Base-by-base conservation (phyloP, 1,140 invertebrate species). In the Tenebrio molitor region DNA sequence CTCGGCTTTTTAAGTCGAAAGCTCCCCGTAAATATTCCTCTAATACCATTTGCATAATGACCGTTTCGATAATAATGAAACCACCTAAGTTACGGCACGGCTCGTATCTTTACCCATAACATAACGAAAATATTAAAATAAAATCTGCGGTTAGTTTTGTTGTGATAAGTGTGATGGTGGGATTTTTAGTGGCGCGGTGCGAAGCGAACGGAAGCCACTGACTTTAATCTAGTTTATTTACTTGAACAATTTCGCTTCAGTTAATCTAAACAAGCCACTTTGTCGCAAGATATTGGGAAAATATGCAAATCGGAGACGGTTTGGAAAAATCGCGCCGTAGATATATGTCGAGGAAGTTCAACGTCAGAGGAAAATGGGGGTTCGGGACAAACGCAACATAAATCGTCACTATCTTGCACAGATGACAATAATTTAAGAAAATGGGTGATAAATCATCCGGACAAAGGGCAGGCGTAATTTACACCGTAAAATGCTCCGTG, bases 391-490 rank as follows among this genome's bases (percentile, higher is more conserved):
- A 44, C 5, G 17, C 15, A 12, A 8, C 17, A 34, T 41, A 41
- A 41, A 41, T 36, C 10, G 1, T 65, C 62, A 12, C 44, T 62
- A 62, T 29, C 29, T n/a, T 5, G 12, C 5, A 44, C 64, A 17
- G 6, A 6, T 15, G 64, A 66, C 15, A 36, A 66, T 66, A 15
- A 23, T 66, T 66, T 42, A 66, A 33, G 36, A 42, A 66, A 66
- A 34, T 42, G 29, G 36, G 36, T n/a, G 25, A 44, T 66, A 66
- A 66, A 66, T 66, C 64, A 66, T 8, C 2, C 10, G 17, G 15
- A 66, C 53, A 62, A 62, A 62, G 53, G 15, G 7, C 36, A 39
- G 36, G 36, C 14, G 58, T 64, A 64, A 64, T 34, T 12, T 34
- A 33, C 29, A 34, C 15, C 58, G 21, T 62, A 17, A 62, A 50